These are phyloP conservation scores for Apostichopus parvimensis DNA, from an alignment of 35 echinoderm and acorn worm genomes.

Conservation along the genomic window DNA sequence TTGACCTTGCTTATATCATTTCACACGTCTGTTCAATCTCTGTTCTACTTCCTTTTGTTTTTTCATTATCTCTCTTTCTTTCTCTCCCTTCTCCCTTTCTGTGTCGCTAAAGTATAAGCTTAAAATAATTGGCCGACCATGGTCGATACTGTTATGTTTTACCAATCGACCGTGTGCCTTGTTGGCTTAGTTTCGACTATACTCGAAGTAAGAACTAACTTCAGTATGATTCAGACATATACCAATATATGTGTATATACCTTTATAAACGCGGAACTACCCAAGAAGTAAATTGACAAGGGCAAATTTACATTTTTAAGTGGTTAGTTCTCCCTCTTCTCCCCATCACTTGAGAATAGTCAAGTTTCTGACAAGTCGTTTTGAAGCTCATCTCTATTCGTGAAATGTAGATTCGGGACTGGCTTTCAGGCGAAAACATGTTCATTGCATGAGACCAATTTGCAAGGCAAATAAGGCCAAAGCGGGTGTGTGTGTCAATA, in stretches of 20 bases:
- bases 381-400: conserved; percentile 14
- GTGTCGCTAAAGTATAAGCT: neutral
- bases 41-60: neutral
- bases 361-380: conserved; percentile 28
- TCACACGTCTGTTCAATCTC: too few species aligned
- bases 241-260: neutral
- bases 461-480: conserved; percentile 47
- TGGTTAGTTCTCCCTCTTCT: conserved; percentile 24
- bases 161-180: neutral
- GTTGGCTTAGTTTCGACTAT: neutral
- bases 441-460: conserved; percentile 2
- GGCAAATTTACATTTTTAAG: conserved; percentile 45
- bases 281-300: conserved; percentile 8
- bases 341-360: conserved; percentile 21
- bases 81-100: neutral
- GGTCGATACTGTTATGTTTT: neutral
- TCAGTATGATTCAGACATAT: neutral
- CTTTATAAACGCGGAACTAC: neutral
- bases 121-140: neutral
- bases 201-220: neutral
- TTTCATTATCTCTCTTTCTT: neutral
- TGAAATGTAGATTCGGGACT: conserved; percentile 13
- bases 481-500: neutral
- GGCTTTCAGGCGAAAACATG: conserved; percentile 24
- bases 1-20: too few species aligned